Conservation (phyloP, 1,140 invertebrate genomes). For the Metopolophium dirhodum region DNA sequence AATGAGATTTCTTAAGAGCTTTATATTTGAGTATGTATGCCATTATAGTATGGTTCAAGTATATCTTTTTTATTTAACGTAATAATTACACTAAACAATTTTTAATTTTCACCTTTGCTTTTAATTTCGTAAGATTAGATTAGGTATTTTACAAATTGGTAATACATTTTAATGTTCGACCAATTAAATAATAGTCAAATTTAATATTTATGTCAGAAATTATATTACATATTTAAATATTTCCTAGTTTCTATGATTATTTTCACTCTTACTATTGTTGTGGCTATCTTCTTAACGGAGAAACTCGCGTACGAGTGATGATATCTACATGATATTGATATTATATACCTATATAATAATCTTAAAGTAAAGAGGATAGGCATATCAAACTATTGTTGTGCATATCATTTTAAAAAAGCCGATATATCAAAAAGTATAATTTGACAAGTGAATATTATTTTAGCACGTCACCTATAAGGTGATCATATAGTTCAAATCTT, state of each 20-base stretch:
- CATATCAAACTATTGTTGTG: background rate
- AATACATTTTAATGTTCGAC: background rate
- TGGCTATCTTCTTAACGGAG: too few relatives aligned
- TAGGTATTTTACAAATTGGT: background rate
- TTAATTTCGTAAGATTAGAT: background rate
- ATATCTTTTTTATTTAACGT: background rate
- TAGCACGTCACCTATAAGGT: background rate
- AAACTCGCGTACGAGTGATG: too few relatives aligned
- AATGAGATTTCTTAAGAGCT: background rate
- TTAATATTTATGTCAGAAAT: background rate
- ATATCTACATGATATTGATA: too few relatives aligned
- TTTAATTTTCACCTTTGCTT: background rate
- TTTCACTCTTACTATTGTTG: too few relatives aligned
- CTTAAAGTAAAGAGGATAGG: background rate
- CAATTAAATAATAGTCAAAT: background rate
- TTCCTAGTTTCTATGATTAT: too few relatives aligned
- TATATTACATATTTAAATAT: too few relatives aligned
- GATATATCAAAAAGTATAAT: background rate
- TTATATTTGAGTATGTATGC: background rate
- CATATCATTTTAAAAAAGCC: background rate
- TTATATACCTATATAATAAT: too few relatives aligned
- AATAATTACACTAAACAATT: background rate
- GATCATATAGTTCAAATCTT: background rate
- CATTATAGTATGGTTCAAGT: background rate
- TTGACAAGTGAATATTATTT: too few relatives aligned